Base-by-base conservation (phyloP, 1,140 invertebrate genomes). In the Ips typographus region DNA sequence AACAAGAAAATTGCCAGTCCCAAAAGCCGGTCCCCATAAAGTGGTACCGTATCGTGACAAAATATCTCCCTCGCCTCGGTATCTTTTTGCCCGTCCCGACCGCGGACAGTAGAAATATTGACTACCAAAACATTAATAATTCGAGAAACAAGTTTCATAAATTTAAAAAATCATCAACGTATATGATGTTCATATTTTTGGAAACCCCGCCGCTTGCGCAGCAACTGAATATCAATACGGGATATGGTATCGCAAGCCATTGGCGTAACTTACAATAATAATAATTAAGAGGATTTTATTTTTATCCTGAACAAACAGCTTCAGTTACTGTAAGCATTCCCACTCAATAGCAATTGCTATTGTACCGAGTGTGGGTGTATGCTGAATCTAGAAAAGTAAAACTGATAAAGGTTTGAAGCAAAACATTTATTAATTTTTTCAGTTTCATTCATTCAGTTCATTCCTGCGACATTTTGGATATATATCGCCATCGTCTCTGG, bases 61-160 rank as follows among this genome's bases (percentile, higher is more conserved):
- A 66, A 58, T 58, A 57, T 57, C 53, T 64, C 62, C 36, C 40
- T 63, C 61, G 6, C 42, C 41, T 47, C 64, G 43, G 41, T 66
- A 37, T 66, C 55, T 58, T 66, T 66, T 66, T 66, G 57, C 52
- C 7, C 36, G 53, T 3, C 64, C 53, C n/a, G 5, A 47, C 53
- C 43, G 64, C 41, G 64, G 64, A 66, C 64, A 66, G 64, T 66
- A 66, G 64, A 66, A 66, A 66, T 66, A 66, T 66, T 58, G 64
- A 66, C 64, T 66, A 66, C 64, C 64, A 66, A 66, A 66, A 66
- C 64, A 66, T 66, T 66, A 66, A 66, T 66, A 66, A 58, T 66
- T 57, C 43, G 42, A 66, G 52, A 66, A 66, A 66, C 64, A 55
- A 5, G 64, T 57, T 58, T 7, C 64, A 66, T 66, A 66, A 66